These are phyloP conservation scores for Leptinotarsa tumamoca DNA, from an alignment of 2,888 invertebrate species.

Conservation along the genomic window DNA sequence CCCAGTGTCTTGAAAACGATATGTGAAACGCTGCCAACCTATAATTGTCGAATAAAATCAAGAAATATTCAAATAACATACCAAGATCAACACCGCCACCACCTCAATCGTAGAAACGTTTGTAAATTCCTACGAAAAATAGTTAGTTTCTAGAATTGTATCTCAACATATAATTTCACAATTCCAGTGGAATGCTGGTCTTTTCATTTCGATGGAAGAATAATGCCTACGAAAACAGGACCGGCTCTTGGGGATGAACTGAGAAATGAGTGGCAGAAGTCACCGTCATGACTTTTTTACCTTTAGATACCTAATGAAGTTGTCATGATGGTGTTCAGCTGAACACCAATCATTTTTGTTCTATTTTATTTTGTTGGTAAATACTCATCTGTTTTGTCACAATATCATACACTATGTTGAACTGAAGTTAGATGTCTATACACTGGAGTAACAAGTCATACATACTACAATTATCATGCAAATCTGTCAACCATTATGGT, in stretches of 20 bases:
- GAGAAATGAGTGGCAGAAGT: background rate
- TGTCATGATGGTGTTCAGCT: too few relatives aligned
- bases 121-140: constrained; percentile 42
- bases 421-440: too few relatives aligned
- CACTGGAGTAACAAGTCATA: too few relatives aligned
- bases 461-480: too few relatives aligned
- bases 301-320: too few relatives aligned
- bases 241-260: background rate
- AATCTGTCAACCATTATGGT: too few relatives aligned
- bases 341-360: too few relatives aligned
- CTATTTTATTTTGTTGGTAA: too few relatives aligned
- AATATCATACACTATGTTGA: too few relatives aligned
- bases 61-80: constrained; percentile 31
- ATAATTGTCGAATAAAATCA: constrained; percentile 25
- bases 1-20: constrained; percentile 13
- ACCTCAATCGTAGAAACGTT: constrained; percentile 46
- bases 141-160: constrained; percentile 48
- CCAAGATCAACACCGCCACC: constrained; percentile 12
- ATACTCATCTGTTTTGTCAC: too few relatives aligned
- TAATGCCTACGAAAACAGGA: constrained; percentile 28
- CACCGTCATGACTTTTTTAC: too few relatives aligned
- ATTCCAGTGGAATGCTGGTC: constrained; percentile 40
- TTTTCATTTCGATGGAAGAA: constrained; percentile 54
- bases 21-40: constrained; percentile 11
- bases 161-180: constrained; percentile 45